Base-by-base conservation (phyloP, 2,113 vertebrate species). In the Passer domesticus region DNA sequence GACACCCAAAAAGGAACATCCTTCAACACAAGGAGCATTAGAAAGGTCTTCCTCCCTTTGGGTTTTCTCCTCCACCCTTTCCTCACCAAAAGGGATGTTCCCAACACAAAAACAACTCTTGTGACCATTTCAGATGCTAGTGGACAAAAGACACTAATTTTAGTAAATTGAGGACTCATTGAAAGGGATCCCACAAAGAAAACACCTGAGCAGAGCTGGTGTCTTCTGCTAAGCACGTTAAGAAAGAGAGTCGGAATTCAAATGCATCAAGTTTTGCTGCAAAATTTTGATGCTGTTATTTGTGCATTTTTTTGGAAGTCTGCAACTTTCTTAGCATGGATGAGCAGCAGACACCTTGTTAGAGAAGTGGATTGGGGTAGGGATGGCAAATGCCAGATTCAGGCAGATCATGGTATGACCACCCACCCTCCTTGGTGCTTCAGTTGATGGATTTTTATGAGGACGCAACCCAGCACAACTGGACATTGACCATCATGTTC, bases 371-470 rank as follows among this genome's bases (percentile, higher is more conserved):
- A 25, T 0, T 35, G 52, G 27, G 56, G 15, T 0, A n/a, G 67
- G 31, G 37, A 75, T 6, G 50, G 76, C 6, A 41, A 39, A 72
- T 1, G 27, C 0, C 10, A 75, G 19, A 8, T 4, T 43, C 4
- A 22, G 58, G 22, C 11, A 47, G 52, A 16, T 28, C n/a, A 11
- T 1, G 18, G 20, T 3, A 8, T 5, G 35, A 30, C 10, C 41
- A 13, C 14, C 67, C 21, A 22, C 13, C 13, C 66, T 46, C 23
- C 47, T 20, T 2, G 0, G 15, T 7, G 39, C 88, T 64, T 9
- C 23, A 24, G 1, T 1, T 6, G 27, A 30, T 18, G n/a, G 52
- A 41, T 20, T 24, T 31, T 43, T 3, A 15, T 0, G 1, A 69
- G 27, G 15, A 31, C 2, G 72, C 24, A 52, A 17, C 41, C 33